Evolutionary conservation across 2,113 vertebrate species (phyloP).

Genomic region (Neoarius graeffei): DNA sequence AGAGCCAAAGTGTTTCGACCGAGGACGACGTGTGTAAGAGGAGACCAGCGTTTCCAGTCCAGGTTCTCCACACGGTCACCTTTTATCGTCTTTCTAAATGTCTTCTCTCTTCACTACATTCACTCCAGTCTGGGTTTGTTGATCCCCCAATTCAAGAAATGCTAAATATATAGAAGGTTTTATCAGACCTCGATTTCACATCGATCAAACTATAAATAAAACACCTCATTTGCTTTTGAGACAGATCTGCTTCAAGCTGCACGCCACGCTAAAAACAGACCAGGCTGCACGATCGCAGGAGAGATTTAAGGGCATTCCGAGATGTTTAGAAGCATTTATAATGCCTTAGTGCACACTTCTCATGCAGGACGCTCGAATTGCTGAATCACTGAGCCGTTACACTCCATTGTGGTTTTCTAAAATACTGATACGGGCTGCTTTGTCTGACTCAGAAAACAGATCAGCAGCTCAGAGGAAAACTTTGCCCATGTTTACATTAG

Average conservation of each 20-base stretch:
- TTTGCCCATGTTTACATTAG: too few relatives aligned
- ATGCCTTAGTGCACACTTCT: background rate
- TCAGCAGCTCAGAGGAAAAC: background rate
- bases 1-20: constrained; percentile 28
- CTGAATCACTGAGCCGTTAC: constrained; percentile 18
- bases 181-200: constrained; percentile 14
- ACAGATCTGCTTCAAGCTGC: constrained; percentile 29
- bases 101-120: constrained; percentile 3
- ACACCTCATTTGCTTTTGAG: constrained; percentile 31
- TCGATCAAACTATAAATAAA: constrained; percentile 49
- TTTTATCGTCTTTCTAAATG: background rate
- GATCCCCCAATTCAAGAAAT: constrained; percentile 33
- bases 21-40: constrained; percentile 23
- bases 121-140: constrained; percentile 1
- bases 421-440: constrained; percentile 21
- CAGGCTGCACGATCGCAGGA: background rate
- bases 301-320: constrained; percentile 26
- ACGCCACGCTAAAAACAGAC: constrained; percentile 47
- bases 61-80: background rate
- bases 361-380: background rate
- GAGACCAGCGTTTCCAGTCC: constrained; percentile 36
- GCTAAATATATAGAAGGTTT: constrained; percentile 26
- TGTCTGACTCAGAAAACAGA: background rate
- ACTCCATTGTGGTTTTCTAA: background rate
- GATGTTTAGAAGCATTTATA: background rate